Percentiles rank a stretch among this genome's conserved stretches.
Conservation (phyloP, 1,140 invertebrate genomes). For the Brachystomella parvula region DNA sequence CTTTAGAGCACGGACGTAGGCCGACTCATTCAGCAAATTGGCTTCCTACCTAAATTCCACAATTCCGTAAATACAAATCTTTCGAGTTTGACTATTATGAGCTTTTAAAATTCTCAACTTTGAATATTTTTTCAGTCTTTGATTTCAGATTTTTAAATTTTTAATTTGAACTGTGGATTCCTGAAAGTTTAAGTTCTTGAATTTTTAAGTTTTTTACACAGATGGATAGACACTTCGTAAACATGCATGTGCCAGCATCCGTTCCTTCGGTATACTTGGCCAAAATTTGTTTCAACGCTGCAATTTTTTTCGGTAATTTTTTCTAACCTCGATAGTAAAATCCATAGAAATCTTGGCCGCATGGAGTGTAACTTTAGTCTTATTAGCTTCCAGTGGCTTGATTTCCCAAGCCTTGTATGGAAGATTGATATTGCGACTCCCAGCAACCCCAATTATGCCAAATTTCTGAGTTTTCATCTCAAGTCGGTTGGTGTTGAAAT, state of each 20-base stretch:
- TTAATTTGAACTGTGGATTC: background rate
- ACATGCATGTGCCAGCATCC: no score
- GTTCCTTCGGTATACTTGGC: no score
- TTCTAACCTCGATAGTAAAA: constrained; percentile 54
- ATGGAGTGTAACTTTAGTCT: constrained; percentile 54
- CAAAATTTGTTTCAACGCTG: no score
- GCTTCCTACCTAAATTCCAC: background rate
- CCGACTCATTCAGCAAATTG: background rate
- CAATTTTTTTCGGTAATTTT: no score
- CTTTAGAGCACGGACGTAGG: background rate
- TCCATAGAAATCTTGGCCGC: constrained; percentile 60
- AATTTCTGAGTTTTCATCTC: constrained; percentile 61
- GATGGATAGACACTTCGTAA: no score
- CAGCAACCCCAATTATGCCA: constrained; percentile 65
- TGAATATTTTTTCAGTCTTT: no score
- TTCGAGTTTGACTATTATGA: background rate
- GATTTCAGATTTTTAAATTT: constrained; percentile 3
- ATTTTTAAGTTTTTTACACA: background rate
- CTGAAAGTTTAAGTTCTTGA: no score
- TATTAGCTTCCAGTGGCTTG: constrained; percentile 54
- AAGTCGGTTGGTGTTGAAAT: constrained; percentile 61
- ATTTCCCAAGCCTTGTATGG: constrained; percentile 79
- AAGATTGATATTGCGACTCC: constrained; percentile 63
- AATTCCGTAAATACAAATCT: no score
- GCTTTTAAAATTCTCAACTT: background rate